phyloP scores from a whole-genome alignment of 2,113 vertebrate genomes.

The Cairina moschata region DNA sequence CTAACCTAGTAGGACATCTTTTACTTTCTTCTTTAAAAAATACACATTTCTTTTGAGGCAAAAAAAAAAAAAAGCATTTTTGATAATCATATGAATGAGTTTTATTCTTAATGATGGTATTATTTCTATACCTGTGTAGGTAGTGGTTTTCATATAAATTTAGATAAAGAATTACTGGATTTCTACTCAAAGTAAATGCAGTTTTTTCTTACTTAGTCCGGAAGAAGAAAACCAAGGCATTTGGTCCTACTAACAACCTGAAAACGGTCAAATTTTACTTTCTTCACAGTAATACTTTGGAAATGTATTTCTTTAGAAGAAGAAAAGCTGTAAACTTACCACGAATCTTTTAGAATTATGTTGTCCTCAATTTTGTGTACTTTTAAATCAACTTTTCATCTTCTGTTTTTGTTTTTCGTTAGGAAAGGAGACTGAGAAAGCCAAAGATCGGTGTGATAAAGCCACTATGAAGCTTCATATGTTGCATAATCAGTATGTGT shows the following conservation, averaged over 20 bases:
- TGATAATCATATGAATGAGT: background rate
- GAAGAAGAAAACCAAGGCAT: background rate
- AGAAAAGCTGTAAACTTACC: background rate
- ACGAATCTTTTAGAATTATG: background rate
- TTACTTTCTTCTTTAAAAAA: background rate
- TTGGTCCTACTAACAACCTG: background rate
- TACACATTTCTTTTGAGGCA: background rate
- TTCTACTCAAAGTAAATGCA: background rate
- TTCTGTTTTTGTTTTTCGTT: conserved; percentile 15
- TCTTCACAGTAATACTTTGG: background rate
- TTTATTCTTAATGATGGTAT: background rate
- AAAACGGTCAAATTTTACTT: background rate
- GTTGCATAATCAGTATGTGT: conserved; percentile 95
- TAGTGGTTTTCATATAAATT: background rate
- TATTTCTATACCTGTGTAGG: background rate
- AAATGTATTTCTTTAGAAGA: background rate
- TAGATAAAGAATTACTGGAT: background rate
- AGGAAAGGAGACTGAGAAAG: conserved; percentile 92
- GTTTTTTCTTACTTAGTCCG: background rate
- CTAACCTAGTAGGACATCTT: background rate
- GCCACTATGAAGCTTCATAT: conserved; percentile 94
- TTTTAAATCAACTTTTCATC: background rate
- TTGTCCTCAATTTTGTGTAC: background rate
- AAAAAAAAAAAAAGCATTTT: background rate
- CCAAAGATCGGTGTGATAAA: conserved; percentile 95